Evolutionary conservation across 92 coral and sea anemone genomes (phyloP), one percentile per base, ranked within the genome.

Genomic region (Epizoanthus fatuus): DNA sequence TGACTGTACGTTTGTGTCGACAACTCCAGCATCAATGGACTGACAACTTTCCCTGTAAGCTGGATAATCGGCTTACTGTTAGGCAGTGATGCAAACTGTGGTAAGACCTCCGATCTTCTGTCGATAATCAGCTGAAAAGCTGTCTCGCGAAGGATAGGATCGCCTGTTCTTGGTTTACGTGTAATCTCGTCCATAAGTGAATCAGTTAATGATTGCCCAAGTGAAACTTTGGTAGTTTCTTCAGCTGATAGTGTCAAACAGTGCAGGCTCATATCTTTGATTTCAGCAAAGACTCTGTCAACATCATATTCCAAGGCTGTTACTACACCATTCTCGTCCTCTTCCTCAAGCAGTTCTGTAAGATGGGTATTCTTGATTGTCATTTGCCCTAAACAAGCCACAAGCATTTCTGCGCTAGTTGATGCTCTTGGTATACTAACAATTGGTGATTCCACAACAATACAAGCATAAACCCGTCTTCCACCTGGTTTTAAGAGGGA

Each of bases 181-280:
- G 92, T 84, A 64, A 92, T 90, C 56, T 76, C 93, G 51, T 89
- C 86, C 71, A 45, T 79, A 16, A 91, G 76, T 37, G 95, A 72
- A 80, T 88, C 88, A 0, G 96, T 49, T 49, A 86, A 75, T 20
- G 95, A 29, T 52, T 83, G 90, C 3, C 86, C 84, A 35, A 81
- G 84, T 44, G 86, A 88, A 11, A 85, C 40, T 20, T 75, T 81
- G 35, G 78, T 81, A 69, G 84, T 74, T 29, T 85, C 80, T 13
- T 84, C 49, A 7, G 79, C 63, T 2, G 90, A 81, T 7, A 88
- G 42, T 32, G 95, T 87, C 55, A 93, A 49, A 13, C 94, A 97
- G 89, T 85, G 91, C 86, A 95, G 70, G 72, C 99, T 97, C 96
- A 97, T 95, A 68, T 95, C 99, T 53, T 92, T 87, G 39, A 97